phyloP scores from a whole-genome alignment of 1,140 invertebrate species.

The Meloidogyne hapla region DNA sequence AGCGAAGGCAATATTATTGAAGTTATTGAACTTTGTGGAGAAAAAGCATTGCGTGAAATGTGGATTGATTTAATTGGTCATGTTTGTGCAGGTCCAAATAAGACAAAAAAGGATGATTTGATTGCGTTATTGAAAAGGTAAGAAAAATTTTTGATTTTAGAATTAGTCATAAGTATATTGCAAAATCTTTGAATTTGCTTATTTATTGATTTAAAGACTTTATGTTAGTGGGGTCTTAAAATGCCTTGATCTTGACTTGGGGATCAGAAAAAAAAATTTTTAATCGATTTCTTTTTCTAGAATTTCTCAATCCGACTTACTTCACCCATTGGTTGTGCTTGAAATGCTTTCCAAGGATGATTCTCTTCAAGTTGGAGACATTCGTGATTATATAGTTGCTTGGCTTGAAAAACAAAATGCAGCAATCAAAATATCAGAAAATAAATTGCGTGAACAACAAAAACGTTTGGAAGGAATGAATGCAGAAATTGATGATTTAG shows the following conservation, averaged over 20 bases:
- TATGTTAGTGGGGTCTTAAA: too few species aligned
- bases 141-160: conserved; percentile 6
- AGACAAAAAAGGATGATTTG: conserved; percentile 33
- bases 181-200: too few species aligned
- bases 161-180: not conserved
- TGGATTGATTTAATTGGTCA: conserved; percentile 55
- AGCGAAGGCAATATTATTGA: conserved; percentile 52
- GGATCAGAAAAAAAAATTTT: too few species aligned
- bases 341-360: conserved; percentile 57
- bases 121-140: conserved; percentile 44
- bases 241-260: conserved; percentile 26
- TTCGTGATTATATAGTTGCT: conserved; percentile 51
- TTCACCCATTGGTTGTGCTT: conserved; percentile 59
- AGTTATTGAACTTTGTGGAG: conserved; percentile 53
- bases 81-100: conserved; percentile 43
- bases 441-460: conserved; percentile 40
- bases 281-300: conserved; percentile 35
- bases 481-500: conserved; percentile 52
- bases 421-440: conserved; percentile 43
- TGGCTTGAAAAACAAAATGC: conserved; percentile 56
- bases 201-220: too few species aligned
- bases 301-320: conserved; percentile 36
- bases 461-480: conserved; percentile 39
- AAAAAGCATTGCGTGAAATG: conserved; percentile 47
- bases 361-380: conserved; percentile 44